These are phyloP conservation scores for Lethenteron reissneri DNA, from an alignment of 2,113 vertebrate species.

Conservation along the genomic window DNA sequence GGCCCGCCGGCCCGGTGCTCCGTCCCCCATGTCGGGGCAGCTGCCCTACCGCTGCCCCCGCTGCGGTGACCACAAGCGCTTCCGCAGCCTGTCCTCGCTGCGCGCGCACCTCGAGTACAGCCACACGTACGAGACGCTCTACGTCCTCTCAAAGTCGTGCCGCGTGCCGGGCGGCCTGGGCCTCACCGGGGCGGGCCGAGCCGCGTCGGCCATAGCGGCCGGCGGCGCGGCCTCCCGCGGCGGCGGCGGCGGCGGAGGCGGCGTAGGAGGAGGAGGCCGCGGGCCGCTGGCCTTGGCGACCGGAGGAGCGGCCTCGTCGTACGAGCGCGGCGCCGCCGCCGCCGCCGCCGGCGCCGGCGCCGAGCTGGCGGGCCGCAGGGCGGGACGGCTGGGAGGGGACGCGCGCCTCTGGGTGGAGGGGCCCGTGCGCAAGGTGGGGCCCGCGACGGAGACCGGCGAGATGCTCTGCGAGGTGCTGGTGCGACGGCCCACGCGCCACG, in stretches of 20 bases:
- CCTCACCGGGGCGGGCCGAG: conserved; percentile 47
- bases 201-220: conserved; percentile 33
- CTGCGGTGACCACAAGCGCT: conserved; percentile 95
- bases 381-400: conserved; percentile 49
- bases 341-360: conserved; percentile 49
- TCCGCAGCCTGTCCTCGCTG: conserved; percentile 83
- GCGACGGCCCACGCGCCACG: no score
- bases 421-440: no score
- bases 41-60: conserved; percentile 91
- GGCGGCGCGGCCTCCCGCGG: conserved; percentile 51
- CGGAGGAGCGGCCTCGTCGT: no score
- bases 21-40: no score
- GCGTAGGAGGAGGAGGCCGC: no score
- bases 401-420: conserved; percentile 28
- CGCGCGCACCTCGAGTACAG: conserved; percentile 93
- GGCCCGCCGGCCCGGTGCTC: no score
- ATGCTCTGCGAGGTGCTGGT: no score
- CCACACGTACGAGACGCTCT: conserved; percentile 96
- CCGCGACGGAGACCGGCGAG: no score
- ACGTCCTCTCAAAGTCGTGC: conserved; percentile 92
- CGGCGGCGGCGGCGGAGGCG: conserved; percentile 9
- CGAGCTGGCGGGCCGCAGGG: conserved; percentile 21
- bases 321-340: conserved; percentile 31
- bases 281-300: no score
- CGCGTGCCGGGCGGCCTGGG: conserved; percentile 38